Percentiles rank a stretch among this genome's conserved stretches.
These are phyloP conservation scores for Bambusicola thoracicus DNA, from an alignment of 2,113 vertebrate genomes.

Conservation along the genomic window DNA sequence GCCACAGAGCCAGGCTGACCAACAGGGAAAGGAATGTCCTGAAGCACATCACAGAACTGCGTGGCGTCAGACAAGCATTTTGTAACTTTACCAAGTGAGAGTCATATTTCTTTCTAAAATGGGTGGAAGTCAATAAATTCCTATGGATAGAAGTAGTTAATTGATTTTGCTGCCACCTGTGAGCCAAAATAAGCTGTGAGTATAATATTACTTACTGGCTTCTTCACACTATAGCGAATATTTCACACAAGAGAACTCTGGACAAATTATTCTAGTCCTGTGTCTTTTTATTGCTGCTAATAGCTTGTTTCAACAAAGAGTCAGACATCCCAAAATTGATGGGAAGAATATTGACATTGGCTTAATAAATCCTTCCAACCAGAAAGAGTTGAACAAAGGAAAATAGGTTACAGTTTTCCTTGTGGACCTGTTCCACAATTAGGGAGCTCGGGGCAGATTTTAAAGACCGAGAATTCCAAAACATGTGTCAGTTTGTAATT, in stretches of 20 bases:
- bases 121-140: constrained; percentile 59
- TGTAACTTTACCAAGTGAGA: constrained; percentile 21
- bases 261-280: constrained; percentile 68
- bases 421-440: constrained; percentile 52
- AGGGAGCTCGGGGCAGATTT: constrained; percentile 45
- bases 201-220: constrained; percentile 57
- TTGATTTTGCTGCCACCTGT: constrained; percentile 73
- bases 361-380: constrained; percentile 70
- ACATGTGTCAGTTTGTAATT: constrained; percentile 26
- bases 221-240: constrained; percentile 22
- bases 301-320: constrained; percentile 75
- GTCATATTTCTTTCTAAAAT: constrained; percentile 55
- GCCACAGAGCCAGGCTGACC: neutral
- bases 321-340: constrained; percentile 66
- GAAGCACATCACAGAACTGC: neutral
- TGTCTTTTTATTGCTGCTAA: constrained; percentile 73
- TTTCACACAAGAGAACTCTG: constrained; percentile 67
- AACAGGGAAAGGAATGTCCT: neutral
- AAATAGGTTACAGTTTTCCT: constrained; percentile 58
- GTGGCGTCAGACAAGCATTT: neutral
- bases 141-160: constrained; percentile 63
- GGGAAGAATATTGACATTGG: constrained; percentile 68
- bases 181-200: constrained; percentile 51
- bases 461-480: constrained; percentile 60
- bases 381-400: constrained; percentile 65